phyloP scores from a whole-genome alignment of 2,113 vertebrate genomes.

The Nymphicus hollandicus region DNA sequence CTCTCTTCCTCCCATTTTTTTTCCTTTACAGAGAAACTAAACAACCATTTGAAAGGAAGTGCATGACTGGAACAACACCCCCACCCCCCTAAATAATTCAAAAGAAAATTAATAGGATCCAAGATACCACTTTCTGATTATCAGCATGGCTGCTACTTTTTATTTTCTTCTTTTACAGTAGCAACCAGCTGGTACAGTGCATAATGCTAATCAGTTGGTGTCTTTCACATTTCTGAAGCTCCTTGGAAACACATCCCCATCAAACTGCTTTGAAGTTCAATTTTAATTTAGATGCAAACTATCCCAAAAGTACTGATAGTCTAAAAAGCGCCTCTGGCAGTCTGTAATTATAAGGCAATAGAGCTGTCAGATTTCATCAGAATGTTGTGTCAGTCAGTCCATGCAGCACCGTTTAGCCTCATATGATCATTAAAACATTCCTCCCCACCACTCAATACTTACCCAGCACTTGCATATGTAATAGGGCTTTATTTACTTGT shows the following conservation, averaged over 20 bases:
- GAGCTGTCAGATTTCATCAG: slow-evolving; percentile 51
- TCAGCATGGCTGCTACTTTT: background rate
- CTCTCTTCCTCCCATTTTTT: background rate
- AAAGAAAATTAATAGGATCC: slow-evolving; percentile 29
- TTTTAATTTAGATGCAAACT: slow-evolving; percentile 74
- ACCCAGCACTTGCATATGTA: background rate
- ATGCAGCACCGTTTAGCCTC: background rate
- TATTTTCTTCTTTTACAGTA: slow-evolving; percentile 2
- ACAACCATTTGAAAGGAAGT: slow-evolving; percentile 50
- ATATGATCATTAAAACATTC: background rate
- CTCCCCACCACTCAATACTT: background rate
- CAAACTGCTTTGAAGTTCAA: slow-evolving; percentile 66
- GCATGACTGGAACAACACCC: background rate
- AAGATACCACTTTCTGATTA: slow-evolving; percentile 34
- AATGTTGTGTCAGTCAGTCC: slow-evolving; percentile 1
- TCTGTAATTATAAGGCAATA: slow-evolving; percentile 42
- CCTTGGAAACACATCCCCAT: slow-evolving; percentile 58
- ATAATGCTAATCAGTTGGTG: slow-evolving; percentile 48
- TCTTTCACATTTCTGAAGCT: slow-evolving; percentile 32
- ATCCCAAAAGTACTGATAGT: slow-evolving; percentile 40
- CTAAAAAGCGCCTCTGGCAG: slow-evolving; percentile 44
- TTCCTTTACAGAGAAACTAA: slow-evolving; percentile 33
- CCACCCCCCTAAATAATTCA: slow-evolving; percentile 61
- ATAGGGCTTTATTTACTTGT: background rate
- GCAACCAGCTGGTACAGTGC: slow-evolving; percentile 28